Percentiles rank a stretch among this genome's conserved stretches.
Evolutionary conservation across 35 echinoderm and acorn worm genomes (phyloP).

Genomic region (Ophioderma brevispina): DNA sequence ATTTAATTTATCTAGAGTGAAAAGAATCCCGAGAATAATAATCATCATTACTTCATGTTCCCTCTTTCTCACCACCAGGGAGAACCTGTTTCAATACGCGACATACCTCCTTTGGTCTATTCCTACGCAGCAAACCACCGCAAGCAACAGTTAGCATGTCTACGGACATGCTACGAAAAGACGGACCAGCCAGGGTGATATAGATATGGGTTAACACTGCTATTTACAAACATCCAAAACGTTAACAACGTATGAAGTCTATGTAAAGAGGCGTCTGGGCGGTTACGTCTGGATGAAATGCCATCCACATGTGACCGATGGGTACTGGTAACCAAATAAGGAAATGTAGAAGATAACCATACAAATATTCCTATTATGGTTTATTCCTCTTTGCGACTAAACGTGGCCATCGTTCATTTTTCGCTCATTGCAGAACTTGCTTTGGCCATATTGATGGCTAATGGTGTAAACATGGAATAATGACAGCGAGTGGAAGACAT

Average conservation of each 20-base stretch:
- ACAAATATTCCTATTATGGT: background rate
- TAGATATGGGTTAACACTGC: constrained; percentile 6
- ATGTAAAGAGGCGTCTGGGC: background rate
- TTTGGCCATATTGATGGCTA: background rate
- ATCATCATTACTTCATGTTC: no score
- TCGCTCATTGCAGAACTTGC: no score
- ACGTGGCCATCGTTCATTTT: no score
- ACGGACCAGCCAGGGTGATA: background rate
- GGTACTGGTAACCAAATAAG: background rate
- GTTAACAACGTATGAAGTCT: background rate
- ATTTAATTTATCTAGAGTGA: no score
- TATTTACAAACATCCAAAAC: background rate
- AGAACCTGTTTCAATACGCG: no score
- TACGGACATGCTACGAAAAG: background rate
- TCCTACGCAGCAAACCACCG: no score
- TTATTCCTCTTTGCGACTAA: background rate
- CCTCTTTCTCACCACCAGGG: no score
- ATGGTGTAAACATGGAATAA: background rate
- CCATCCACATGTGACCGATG: background rate
- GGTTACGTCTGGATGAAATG: background rate
- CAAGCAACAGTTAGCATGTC: background rate
- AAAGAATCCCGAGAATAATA: no score
- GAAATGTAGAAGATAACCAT: background rate
- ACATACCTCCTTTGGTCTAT: no score
- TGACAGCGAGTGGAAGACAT: background rate